A percentile compares a stretch with the other conserved stretches of the same genome.
Conservation (phyloP, 2,797 vertebrate genomes). For the Oophaga sylvatica region DNA sequence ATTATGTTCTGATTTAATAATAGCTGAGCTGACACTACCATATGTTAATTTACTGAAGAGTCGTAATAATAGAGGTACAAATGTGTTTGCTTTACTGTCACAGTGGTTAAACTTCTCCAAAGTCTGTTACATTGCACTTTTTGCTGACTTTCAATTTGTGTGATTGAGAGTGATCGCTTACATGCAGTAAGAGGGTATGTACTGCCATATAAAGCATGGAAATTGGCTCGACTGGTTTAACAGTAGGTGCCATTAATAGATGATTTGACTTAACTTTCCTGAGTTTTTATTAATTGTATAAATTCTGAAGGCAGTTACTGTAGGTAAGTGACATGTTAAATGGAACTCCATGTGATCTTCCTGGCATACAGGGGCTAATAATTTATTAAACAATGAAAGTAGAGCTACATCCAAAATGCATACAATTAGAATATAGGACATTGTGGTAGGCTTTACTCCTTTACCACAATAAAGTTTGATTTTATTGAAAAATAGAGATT, state of each 20-base stretch:
- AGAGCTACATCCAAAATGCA: neutral
- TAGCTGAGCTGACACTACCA: slow-evolving; percentile 41
- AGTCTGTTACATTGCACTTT: slow-evolving; percentile 30
- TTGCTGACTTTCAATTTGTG: slow-evolving; percentile 36
- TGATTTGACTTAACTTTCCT: neutral
- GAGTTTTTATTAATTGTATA: slow-evolving; percentile 20
- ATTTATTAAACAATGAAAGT: neutral
- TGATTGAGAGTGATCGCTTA: slow-evolving; percentile 15
- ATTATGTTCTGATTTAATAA: slow-evolving; percentile 56
- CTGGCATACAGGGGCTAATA: neutral
- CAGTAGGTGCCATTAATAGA: slow-evolving; percentile 18
- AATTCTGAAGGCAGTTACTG: neutral
- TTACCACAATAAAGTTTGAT: neutral
- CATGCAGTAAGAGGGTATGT: slow-evolving; percentile 2
- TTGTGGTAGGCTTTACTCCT: neutral
- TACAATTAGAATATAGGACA: neutral
- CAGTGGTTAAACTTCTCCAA: slow-evolving; percentile 40
- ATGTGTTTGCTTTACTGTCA: slow-evolving; percentile 57
- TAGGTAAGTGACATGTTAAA: slow-evolving; percentile 14
- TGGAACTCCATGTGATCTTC: neutral
- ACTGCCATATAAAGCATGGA: slow-evolving; percentile 20
- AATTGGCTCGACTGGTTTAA: slow-evolving; percentile 38
- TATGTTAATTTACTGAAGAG: slow-evolving; percentile 53
- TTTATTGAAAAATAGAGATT: neutral
- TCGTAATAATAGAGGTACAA: slow-evolving; percentile 48